phyloP scores from a whole-genome alignment of 2,113 vertebrate genomes.

The Eulacestoma nigropectus region DNA sequence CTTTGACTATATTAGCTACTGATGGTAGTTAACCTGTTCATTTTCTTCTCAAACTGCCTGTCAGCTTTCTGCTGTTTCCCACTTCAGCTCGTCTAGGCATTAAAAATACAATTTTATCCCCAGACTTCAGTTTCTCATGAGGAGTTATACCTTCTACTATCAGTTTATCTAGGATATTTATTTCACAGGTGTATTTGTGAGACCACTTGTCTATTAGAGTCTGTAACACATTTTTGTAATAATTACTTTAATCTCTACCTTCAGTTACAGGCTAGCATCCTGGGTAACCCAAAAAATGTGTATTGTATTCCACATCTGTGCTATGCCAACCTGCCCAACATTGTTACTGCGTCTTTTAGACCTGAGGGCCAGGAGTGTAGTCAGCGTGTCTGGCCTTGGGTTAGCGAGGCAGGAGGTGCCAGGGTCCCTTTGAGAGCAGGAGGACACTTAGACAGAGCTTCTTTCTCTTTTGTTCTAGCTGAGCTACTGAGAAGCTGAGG shows the following conservation, averaged over 20 bases:
- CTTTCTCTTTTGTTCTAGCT: neutral
- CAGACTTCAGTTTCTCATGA: neutral
- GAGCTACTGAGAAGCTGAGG: neutral
- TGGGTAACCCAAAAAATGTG: neutral
- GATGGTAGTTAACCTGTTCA: neutral
- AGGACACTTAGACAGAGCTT: neutral
- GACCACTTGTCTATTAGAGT: neutral
- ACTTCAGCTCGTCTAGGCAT: neutral
- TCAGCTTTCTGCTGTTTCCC: neutral
- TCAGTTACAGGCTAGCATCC: neutral
- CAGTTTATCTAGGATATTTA: neutral
- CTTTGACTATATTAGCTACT: neutral
- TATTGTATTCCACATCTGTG: neutral
- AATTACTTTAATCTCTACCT: neutral
- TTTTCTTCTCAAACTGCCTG: neutral
- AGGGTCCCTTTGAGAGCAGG: neutral
- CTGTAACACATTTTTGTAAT: neutral
- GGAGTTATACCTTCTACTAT: neutral
- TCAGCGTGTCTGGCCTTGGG: neutral
- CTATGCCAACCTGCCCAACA: neutral
- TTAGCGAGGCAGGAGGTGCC: rapidly evolving
- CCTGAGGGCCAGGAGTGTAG: neutral
- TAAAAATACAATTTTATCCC: neutral
- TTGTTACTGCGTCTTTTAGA: too few relatives aligned
- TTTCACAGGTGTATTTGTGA: neutral